phyloP scores from a whole-genome alignment of 2,113 vertebrate species.

The Chelonoidis abingdonii region DNA sequence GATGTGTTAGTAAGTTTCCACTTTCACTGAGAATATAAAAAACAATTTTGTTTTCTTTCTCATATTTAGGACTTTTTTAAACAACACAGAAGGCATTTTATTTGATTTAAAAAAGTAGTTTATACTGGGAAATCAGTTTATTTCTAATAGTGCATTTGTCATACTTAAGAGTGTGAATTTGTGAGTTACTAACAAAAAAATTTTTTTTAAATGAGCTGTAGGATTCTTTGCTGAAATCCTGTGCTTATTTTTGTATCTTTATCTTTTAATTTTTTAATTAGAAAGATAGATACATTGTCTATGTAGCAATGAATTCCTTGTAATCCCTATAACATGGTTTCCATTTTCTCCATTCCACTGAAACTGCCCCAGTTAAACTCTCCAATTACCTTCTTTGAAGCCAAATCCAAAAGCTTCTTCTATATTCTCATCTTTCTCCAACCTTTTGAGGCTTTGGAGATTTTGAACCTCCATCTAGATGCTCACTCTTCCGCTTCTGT shows the following conservation, averaged over 20 bases:
- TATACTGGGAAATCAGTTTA: slow-evolving; percentile 46
- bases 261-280: slow-evolving; percentile 9
- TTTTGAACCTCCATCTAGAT: accelerated
- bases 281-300: neutral
- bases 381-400: neutral
- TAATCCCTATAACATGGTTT: neutral
- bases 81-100: slow-evolving; percentile 13
- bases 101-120: slow-evolving; percentile 4
- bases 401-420: neutral
- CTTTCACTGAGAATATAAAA: slow-evolving; percentile 41
- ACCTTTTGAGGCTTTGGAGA: neutral
- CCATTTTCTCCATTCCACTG: neutral
- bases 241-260: neutral
- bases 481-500: neutral
- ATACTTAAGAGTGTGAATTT: neutral
- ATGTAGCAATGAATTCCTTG: neutral
- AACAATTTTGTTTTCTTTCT: slow-evolving; percentile 47
- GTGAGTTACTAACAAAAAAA: neutral
- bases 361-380: neutral
- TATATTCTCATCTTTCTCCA: neutral
- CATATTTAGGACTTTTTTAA: slow-evolving; percentile 38
- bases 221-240: neutral
- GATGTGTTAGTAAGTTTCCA: slow-evolving; percentile 67
- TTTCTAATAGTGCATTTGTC: slow-evolving; percentile 43
- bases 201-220: neutral